phyloP scores from a whole-genome alignment of 1,140 invertebrate species.

The Armadillidium nasatum region DNA sequence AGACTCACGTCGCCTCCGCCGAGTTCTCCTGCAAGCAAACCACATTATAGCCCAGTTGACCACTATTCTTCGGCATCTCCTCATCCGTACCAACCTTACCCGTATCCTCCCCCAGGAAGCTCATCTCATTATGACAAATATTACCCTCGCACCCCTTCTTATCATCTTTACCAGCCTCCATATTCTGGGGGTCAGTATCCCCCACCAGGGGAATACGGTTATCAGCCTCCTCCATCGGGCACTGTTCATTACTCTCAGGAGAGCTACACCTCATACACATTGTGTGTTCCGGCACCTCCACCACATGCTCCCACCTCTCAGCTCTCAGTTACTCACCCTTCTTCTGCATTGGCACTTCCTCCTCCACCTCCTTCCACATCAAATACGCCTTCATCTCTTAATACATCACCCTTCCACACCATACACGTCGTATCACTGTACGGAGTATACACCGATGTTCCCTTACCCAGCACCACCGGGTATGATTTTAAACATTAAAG shows the following conservation, averaged over 20 bases:
- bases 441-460: conserved; percentile 37
- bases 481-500: conserved; percentile 43
- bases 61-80: conserved; percentile 32
- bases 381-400: not conserved
- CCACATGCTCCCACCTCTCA: conserved; percentile 39
- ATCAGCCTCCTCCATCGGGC: conserved; percentile 40
- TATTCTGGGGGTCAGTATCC: conserved; percentile 40
- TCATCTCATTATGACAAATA: conserved; percentile 39
- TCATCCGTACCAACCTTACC: conserved; percentile 36
- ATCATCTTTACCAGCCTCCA: conserved; percentile 36
- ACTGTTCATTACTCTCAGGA: conserved; percentile 41
- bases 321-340: conserved; percentile 29
- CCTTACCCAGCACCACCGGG: conserved; percentile 38
- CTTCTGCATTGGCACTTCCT: conserved; percentile 22
- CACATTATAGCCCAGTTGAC: conserved; percentile 33
- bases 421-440: conserved; percentile 42
- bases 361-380: conserved; percentile 19
- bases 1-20: conserved; percentile 20
- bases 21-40: conserved; percentile 30
- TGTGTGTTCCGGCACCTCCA: conserved; percentile 39
- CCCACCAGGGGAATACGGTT: conserved; percentile 34
- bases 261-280: conserved; percentile 40
- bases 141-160: conserved; percentile 36
- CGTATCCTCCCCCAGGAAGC: conserved; percentile 20
- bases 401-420: conserved; percentile 34